Evolutionary conservation across 2,113 vertebrate genomes (phyloP), one percentile per base, ranked within the genome.

Genomic region (Mystacornis crossleyi): DNA sequence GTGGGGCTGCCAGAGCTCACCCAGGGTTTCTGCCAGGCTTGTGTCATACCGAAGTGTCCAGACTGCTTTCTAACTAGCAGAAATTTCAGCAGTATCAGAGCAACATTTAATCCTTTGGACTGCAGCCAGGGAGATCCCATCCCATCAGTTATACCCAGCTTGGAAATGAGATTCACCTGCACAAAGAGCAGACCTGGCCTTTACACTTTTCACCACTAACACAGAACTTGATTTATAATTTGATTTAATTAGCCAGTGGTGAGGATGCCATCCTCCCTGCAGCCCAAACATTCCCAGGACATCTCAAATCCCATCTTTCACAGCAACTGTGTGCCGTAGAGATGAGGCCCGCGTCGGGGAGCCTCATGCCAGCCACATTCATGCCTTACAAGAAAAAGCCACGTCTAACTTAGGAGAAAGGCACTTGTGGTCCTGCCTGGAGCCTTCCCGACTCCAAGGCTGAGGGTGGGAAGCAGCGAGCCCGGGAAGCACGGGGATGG

Each of bases 271-370:
- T 8, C 25, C 26, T 65, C 31, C 4, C 34, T 19, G 7, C 79
- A 71, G 33, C 18, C 43, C 79, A 64, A 43, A 40, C 9, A 2
- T 26, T 55, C 26, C 67, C 40, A 14, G 45, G 26, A 23, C 45
- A 6, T 18, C 61, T 64, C 18, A 71, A 69, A 61, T 26, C 50
- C 2, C 36, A 11, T 5, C 38, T 61, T 72, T 38, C 61, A 50
- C 0, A 0, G 26, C 48, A 75, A 12, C 40, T 72, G 9, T 0
- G 15, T 8, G 19, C 57, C 1, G 1, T 0, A 36, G 77, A 12
- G 26, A 40, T 1, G 14, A 88, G 24, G 61, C n/a, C 42, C 16
- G 33, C 0, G 0, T 6, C 1, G 0, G 58, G n/a, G 38, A n/a
- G 17, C 6, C 61, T 66, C 60, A 14, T 1, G 2, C 14, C 25